Evolutionary conservation across 2,888 invertebrate genomes (phyloP).

Genomic region (Myopa testacea): DNA sequence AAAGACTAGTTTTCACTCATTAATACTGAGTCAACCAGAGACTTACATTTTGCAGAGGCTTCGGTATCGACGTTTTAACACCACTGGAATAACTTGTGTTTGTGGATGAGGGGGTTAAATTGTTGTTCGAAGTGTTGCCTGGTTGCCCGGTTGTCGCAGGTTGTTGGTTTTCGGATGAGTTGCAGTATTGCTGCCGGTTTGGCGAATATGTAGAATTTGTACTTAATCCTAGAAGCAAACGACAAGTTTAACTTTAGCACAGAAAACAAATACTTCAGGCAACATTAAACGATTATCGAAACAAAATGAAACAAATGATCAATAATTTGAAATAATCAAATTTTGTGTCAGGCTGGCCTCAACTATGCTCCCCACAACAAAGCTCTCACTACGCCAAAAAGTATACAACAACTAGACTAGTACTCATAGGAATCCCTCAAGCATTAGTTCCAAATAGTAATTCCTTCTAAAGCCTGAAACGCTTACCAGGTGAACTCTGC

Average conservation of each 20-base stretch:
- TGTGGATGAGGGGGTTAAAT: conserved; percentile 55
- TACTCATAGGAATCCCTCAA: no score
- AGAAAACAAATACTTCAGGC: no score
- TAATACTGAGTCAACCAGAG: not conserved
- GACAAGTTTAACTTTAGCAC: not conserved
- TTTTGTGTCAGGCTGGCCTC: no score
- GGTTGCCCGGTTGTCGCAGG: conserved; percentile 59
- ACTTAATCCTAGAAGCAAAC: conserved; percentile 53
- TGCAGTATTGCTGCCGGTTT: conserved; percentile 57
- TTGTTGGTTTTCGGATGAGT: conserved; percentile 54
- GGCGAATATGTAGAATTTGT: conserved; percentile 61
- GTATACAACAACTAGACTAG: no score
- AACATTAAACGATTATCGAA: no score
- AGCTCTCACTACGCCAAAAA: no score
- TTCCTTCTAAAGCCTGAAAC: not conserved
- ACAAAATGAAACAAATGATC: no score
- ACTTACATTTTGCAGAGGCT: conserved; percentile 67
- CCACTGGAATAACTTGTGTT: conserved; percentile 56
- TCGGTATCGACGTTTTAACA: conserved; percentile 61
- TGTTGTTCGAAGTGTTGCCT: conserved; percentile 53
- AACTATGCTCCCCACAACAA: no score
- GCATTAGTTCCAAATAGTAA: no score
- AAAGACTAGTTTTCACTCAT: not conserved
- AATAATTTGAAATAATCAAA: no score
- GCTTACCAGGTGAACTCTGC: conserved; percentile 62